Evolutionary conservation across 2,888 invertebrate species (phyloP), one percentile per base, ranked within the genome.

Genomic region (Andrena bucephala): DNA sequence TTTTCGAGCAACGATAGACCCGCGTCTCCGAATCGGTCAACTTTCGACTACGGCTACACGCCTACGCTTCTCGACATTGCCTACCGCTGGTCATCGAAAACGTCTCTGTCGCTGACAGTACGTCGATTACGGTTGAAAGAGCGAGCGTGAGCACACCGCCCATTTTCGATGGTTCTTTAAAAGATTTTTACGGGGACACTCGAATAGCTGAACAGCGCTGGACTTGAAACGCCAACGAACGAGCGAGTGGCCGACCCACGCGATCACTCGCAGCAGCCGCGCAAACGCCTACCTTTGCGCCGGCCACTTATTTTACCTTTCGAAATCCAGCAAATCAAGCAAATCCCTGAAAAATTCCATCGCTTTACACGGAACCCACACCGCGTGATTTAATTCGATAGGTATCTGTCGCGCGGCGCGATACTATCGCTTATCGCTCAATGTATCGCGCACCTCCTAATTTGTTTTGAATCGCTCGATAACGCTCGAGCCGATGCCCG

Each of bases 401-500:
- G 36, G 8, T 2, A 8, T 16, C 7, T n/a, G 7, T 4, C 24
- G 7, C n/a, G 2, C 68, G 68, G 10, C n/a, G 2, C 68, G 69
- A 70, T 62, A 48, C 24, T 13, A 48, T 42, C 71, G 31, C 42
- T 77, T 54, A 24, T 52, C 71, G 24, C 48, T 70, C 1, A 42
- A 42, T 13, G 65, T 77, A 66, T 84, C 81, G 65, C 31, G 59
- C 48, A 24, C 13, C 20, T 70, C 54, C 68, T 79, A 83, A 83
- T 84, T 85, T 77, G 62, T 74, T 70, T 77, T 48, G 67, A 77
- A 78, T 70, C 62, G 65, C n/a, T 36, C 57, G 72, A 73, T 42
- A 62, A 66, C 65, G 73, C 42, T 16, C 8, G 57, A 57, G 24
- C 7, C n/a, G 60, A 48, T 31, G 1, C 20, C 10, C 8, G 42